A percentile compares a stretch with the other conserved stretches of the same genome.
Evolutionary conservation across 2,113 vertebrate species (phyloP).

Genomic region (Eidolon helvum): DNA sequence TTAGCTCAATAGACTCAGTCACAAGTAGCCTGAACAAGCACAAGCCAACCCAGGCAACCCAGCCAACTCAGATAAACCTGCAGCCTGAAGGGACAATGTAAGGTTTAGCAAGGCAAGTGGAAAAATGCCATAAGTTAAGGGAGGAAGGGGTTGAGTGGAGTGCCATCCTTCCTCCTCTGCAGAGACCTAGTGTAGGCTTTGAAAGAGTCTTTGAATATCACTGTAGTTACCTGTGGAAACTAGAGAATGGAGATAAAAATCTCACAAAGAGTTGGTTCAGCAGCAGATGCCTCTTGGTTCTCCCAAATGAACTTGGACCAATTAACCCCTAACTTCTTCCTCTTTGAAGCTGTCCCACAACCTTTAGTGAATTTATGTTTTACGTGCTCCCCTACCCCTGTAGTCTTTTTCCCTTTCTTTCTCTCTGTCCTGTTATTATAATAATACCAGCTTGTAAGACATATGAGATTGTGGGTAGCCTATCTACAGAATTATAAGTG

Average conservation of each 20-base stretch:
- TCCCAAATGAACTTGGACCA: not conserved
- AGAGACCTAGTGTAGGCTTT: not conserved
- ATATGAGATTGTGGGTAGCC: not conserved
- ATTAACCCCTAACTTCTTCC: not conserved
- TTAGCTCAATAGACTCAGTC: not conserved
- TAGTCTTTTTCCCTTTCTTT: not conserved
- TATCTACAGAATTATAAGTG: not conserved
- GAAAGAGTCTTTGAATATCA: not conserved
- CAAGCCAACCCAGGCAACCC: not conserved
- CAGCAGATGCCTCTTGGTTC: not conserved
- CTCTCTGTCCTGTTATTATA: not conserved
- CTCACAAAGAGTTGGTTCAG: not conserved
- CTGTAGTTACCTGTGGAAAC: not conserved
- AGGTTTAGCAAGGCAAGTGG: not conserved
- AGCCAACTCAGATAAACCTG: not conserved
- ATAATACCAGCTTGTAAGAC: not conserved
- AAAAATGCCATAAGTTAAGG: not conserved
- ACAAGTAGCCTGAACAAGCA: not conserved
- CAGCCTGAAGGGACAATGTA: not conserved
- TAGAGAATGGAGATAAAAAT: not conserved
- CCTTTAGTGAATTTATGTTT: not conserved
- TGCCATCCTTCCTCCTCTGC: not conserved
- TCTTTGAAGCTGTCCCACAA: not conserved
- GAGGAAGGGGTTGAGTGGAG: not conserved
- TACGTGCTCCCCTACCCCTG: accelerated